Evolutionary conservation across 2,113 vertebrate species (phyloP).

Genomic region (Phycodurus eques): DNA sequence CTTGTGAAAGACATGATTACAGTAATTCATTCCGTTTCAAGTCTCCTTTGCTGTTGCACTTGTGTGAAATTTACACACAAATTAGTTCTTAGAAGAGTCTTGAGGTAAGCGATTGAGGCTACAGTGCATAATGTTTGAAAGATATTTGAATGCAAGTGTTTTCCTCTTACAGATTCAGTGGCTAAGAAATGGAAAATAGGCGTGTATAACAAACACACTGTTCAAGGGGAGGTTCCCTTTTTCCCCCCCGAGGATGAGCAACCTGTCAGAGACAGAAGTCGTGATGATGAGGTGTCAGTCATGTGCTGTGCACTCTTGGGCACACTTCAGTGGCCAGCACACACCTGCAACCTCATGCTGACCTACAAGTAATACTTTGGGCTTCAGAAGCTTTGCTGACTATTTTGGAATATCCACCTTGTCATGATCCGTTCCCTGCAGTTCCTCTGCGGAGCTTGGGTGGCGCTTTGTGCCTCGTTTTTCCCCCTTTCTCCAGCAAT

Average conservation of each 20-base stretch:
- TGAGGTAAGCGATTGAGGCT: constrained; percentile 17
- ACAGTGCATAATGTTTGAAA: constrained; percentile 16
- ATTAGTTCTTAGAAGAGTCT: constrained; percentile 23
- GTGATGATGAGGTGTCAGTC: neutral
- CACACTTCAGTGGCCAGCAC: neutral
- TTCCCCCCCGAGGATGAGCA: neutral
- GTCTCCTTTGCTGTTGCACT: neutral
- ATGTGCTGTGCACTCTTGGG: no score
- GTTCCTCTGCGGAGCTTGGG: no score
- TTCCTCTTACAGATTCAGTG: neutral
- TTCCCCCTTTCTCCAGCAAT: no score
- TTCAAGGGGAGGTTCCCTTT: neutral
- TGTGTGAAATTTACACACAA: neutral
- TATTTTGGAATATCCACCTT: neutral
- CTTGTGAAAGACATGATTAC: neutral
- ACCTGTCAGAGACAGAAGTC: neutral
- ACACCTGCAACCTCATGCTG: neutral
- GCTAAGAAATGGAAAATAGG: neutral
- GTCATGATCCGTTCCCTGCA: no score
- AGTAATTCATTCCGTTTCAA: neutral
- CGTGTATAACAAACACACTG: neutral
- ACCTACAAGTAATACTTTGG: neutral
- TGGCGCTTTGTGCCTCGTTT: no score
- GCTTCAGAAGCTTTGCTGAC: neutral
- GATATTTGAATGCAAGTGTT: constrained; percentile 4